Evolutionary conservation across 2,113 vertebrate genomes (phyloP).

Genomic region (Calyptomena viridis): DNA sequence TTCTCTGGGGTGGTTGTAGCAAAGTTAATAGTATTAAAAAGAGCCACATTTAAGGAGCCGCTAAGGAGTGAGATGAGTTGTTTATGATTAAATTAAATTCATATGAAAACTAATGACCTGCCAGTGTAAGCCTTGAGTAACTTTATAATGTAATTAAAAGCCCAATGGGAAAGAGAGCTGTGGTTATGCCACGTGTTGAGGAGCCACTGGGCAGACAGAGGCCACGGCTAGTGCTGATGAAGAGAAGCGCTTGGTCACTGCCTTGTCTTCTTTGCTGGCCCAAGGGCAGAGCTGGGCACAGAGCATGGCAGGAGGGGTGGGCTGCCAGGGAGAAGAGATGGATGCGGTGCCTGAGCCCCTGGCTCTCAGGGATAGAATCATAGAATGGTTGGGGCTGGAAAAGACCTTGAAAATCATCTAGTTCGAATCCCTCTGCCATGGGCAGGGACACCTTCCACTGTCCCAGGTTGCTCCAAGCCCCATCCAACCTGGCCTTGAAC

Average conservation of each 20-base stretch:
- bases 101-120: conserved; percentile 49
- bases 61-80: conserved; percentile 44
- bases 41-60: conserved; percentile 22
- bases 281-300: neutral
- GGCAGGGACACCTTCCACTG: neutral
- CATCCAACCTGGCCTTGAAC: neutral
- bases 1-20: neutral
- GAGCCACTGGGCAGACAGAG: neutral
- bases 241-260: neutral
- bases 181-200: neutral
- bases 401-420: too few species aligned
- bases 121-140: conserved; percentile 27
- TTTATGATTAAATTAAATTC: conserved; percentile 61
- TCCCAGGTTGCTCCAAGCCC: neutral
- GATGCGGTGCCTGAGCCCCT: neutral
- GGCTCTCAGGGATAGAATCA: too few species aligned
- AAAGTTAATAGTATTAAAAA: neutral
- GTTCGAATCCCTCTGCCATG: neutral
- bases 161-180: neutral
- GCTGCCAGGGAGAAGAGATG: neutral
- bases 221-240: neutral
- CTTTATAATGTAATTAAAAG: conserved; percentile 58
- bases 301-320: rapidly evolving
- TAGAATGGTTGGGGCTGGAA: neutral
- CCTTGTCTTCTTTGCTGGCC: neutral